Base-by-base conservation (phyloP, 2,113 vertebrate species). In the Nycticryphes semicollaris region DNA sequence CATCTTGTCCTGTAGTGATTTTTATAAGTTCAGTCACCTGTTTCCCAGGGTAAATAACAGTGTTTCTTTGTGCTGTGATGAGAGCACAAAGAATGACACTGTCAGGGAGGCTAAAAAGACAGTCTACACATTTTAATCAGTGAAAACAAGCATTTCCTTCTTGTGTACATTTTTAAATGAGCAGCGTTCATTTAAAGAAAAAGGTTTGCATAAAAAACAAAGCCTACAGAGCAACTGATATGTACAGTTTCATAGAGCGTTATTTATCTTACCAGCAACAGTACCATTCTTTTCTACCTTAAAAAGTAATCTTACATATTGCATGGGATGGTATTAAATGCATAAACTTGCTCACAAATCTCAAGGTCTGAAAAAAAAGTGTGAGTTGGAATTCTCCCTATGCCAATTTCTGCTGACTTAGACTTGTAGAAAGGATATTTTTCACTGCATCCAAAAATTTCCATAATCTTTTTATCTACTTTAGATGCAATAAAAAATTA, bases 21-120 rank as follows among this genome's bases (percentile, higher is more conserved):
- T 99, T 99, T 99, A 99, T 98, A 98, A 98, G 98, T 98, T 99
- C 98, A 98, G 98, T 99, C 99, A 99, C 99, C 99, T 99, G 98
- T 99, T 98, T 99, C 98, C 98, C 98, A 98, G 98, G 97, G 98
- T 98, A 98, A 98, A 97, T 97, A 97, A 98, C 97, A 96, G 93
- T 93, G 84, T 97, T 98, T 97, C 94, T 97, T 95, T 95, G 87
- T 96, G 86, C 90, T 69, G 87, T 45, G 37, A 94, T 81, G 90
- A 93, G 80, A 97, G 64, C 17, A 15, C 76, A 54, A 83, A 85
- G 74, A 90, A 56, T 28, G 82, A 77, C 53, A 43, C 48, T 94
- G 73, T 78, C 66, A 47, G 45, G 14, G 18, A 83, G 45, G 54
- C 89, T 94, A 60, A 70, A 92, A 94, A 96, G 83, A 95, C 79